These are phyloP conservation scores for Amphimallon solstitiale DNA, from an alignment of 2,888 invertebrate species.

Conservation along the genomic window DNA sequence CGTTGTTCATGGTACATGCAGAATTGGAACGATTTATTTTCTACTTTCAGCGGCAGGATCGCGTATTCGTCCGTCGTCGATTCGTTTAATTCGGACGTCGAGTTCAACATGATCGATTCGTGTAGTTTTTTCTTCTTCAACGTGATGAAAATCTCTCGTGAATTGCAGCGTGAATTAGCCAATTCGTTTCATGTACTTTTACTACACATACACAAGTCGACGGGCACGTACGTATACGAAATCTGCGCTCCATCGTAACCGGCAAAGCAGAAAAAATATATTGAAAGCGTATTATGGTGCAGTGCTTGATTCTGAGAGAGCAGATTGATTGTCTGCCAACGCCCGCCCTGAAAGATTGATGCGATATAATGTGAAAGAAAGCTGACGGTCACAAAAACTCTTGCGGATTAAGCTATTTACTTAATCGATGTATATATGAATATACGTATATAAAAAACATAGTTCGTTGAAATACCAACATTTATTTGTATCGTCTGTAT, in stretches of 20 bases:
- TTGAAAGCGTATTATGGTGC: slow-evolving; percentile 55
- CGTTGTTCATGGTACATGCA: no score
- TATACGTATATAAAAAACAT: no score
- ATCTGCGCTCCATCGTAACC: slow-evolving; percentile 6
- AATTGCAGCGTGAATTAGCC: slow-evolving; percentile 22
- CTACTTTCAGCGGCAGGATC: no score
- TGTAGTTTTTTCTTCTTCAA: no score
- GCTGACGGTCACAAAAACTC: slow-evolving; percentile 34
- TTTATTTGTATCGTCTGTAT: no score
- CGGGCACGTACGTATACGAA: slow-evolving; percentile 17
- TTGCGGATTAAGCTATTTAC: no score
- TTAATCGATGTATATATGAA: no score
- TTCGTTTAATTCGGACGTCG: no score
- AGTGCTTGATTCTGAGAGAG: slow-evolving; percentile 49
- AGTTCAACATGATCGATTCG: no score
- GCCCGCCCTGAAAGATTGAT: slow-evolving; percentile 56
- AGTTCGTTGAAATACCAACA: no score
- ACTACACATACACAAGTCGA: slow-evolving; percentile 43
- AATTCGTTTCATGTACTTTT: slow-evolving; percentile 19
- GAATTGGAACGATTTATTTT: no score
- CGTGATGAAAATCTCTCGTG: not conserved
- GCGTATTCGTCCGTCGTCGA: no score
- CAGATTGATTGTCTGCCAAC: slow-evolving; percentile 59
- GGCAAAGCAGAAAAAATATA: slow-evolving; percentile 49
- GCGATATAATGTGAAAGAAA: slow-evolving; percentile 51